Base-by-base conservation (phyloP, 2,888 invertebrate genomes). In the Drosophila austrosaltans region DNA sequence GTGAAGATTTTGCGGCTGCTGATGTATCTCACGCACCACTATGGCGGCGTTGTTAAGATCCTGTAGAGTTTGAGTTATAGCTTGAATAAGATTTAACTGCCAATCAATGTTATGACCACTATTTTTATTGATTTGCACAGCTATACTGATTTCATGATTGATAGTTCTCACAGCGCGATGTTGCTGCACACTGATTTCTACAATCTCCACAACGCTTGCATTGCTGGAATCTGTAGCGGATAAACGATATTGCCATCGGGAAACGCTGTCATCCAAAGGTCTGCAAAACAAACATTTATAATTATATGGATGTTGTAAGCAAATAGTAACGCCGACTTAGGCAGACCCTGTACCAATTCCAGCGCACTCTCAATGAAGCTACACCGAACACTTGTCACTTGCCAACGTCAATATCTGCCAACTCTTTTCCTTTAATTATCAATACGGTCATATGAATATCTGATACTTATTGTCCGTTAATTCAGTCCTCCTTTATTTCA, bases 151-250 rank as follows among this genome's bases (percentile, higher is more conserved):
- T 91, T 96, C 96, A 89, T 97, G 97, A 92, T 97, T 97, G 62
- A 97, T 95, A 22, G 95, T 95, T 42, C 97, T 94, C 10, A 95
- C 95, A 48, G 95, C 94, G 90, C 95, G 96, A 92, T 97, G 96
- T 82, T 97, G 97, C 80, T 97, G 97, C 1, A 97, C 96, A 25
- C 95, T 95, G 75, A 96, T 94, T 88, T 96, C 95, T 4, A 98
- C 93, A 0, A 94, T 94, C 63, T 97, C 97, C 56, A 95, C 94
- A 0, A 95, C 96, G 2, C 94, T 94, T 30, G 94, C 94, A 53
- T 96, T 96, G 82, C 95, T 95, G 82, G 94, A 95, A 93, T 98
- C 98, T 20, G 94, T 94, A 22, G 98, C 98, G 87, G 95, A 94
- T 12, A 98, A 93, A 64, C 95, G 94, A 93, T 96, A 97, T 90